Evolutionary conservation across 2,113 vertebrate species (phyloP), one percentile per base, ranked within the genome.

Genomic region (Isichthys henryi): DNA sequence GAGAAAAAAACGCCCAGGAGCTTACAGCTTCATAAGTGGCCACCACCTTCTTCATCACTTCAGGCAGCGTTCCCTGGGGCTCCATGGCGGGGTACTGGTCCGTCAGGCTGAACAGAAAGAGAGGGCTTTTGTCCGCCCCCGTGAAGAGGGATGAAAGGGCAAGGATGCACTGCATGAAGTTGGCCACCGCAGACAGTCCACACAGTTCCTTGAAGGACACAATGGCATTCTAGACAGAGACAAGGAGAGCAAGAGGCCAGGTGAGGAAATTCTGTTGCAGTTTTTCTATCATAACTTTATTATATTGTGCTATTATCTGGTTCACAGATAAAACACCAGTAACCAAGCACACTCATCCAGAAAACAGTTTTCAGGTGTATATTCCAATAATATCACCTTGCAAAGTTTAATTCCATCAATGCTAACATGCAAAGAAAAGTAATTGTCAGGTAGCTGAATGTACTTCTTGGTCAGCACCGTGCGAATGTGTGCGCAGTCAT

Each of bases 141-240:
- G 96, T 95, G 89, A 97, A 95, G 88, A 96, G 96, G 89, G 97
- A 96, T 80, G 97, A 96, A 92, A 98, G 95, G 0, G 97, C 97
- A 93, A 98, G 92, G 90, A 99, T 96, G 90, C 97, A 99, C 95
- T 99, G 98, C 97, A 97, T 98, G 92, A 98, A 97, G 93, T 98
- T 99, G 89, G 98, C 97, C 94, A 98, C 97, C 4, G 97, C 97
- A 2, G 98, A 97, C 83, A 98, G 96, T 70, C 98, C 98, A 80
- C 98, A 99, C 88, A 99, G 94, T 93, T 99, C 98, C 94, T 97
- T 97, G 96, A 99, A 99, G 53, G 97, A 96, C 86, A 95, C 97
- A 88, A 99, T 96, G 0, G 97, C 96, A 90, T 96, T 98, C 98
- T 99, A 92, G 92, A 48, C 27, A 11, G 52, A 66, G 35, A 86